Evolutionary conservation across 2,888 invertebrate species (phyloP), one percentile per base, ranked within the genome.

Genomic region (Empis livida): DNA sequence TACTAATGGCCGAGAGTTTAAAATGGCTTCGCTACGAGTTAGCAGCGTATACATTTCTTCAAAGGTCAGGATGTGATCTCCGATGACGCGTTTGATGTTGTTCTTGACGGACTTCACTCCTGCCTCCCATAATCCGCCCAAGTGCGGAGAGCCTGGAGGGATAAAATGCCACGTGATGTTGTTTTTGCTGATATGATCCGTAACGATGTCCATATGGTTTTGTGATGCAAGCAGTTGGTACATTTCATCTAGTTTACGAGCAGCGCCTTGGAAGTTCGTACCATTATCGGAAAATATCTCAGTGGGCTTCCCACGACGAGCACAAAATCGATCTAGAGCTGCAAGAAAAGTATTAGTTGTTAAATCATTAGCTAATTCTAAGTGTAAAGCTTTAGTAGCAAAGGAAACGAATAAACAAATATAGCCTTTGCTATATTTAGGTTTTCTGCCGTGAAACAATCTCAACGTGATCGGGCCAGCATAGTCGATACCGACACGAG

Each of bases 401-500:
- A 43, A 43, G 14, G 31, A 27, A 13, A 43, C 17, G 31, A 44
- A 44, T n/a, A 35, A 32, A 44, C 32, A 32, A 2, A 10, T 16
- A 35, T 32, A 35, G 9, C 6, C 37, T 15, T 35, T 38, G 16
- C 13, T 6, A 11, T 32, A n/a, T n/a, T n/a, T n/a, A n/a, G n/a
- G n/a, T n/a, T n/a, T n/a, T n/a, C n/a, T n/a, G n/a, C n/a, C n/a
- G 17, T 44, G 41, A 32, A 30, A 44, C 13, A 41, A 38, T 31
- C 44, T 51, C 47, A 45, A 49, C 37, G 20, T 20, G 6, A 55
- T 37, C 43, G 50, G 54, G 42, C 49, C 51, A 10, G 30, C 32
- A 43, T 43, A 43, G 23, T 47, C 47, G 6, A 47, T 40, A 11
- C 46, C 42, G 15, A 15, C 32, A 31, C 35, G n/a, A 17, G 11